Percentiles rank a stretch among this genome's conserved stretches.
Evolutionary conservation across 2,888 invertebrate species (phyloP).

Genomic region (Amiota communis): DNA sequence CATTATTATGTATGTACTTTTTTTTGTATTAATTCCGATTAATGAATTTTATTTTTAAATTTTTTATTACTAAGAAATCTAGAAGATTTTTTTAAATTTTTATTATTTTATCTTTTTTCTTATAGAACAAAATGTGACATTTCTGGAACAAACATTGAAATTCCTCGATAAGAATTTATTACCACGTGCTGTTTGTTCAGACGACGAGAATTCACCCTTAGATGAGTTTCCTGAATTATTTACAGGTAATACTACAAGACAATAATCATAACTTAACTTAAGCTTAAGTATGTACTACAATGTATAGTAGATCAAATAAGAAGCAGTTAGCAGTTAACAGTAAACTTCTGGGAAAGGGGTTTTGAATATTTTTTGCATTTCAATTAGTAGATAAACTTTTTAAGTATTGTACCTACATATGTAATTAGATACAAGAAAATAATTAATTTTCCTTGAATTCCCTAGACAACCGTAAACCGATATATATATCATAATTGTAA

Average conservation of each 20-base stretch:
- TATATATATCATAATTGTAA: too few relatives aligned
- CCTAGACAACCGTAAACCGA: too few relatives aligned
- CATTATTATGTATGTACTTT: too few relatives aligned
- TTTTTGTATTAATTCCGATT: too few relatives aligned
- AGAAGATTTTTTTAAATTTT: too few relatives aligned
- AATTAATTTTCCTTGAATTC: neutral
- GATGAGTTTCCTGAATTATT: constrained; percentile 68
- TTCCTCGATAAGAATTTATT: constrained; percentile 63
- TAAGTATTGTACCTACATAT: neutral
- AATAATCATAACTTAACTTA: neutral
- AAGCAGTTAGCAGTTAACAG: too few relatives aligned
- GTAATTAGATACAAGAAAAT: neutral
- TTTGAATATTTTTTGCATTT: neutral
- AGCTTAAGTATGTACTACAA: neutral
- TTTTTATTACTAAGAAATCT: too few relatives aligned
- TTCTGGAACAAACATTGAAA: constrained; percentile 57
- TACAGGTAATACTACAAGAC: constrained; percentile 55
- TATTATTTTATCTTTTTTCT: too few relatives aligned
- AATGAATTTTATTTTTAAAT: too few relatives aligned
- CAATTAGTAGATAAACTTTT: neutral
- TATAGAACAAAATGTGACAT: constrained; percentile 54
- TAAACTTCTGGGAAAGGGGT: neutral
- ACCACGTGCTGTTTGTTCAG: constrained; percentile 55
- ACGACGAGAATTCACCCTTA: constrained; percentile 54
- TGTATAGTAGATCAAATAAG: neutral